Conservation (phyloP, 2,797 vertebrate genomes). For the Diceros bicornis region DNA sequence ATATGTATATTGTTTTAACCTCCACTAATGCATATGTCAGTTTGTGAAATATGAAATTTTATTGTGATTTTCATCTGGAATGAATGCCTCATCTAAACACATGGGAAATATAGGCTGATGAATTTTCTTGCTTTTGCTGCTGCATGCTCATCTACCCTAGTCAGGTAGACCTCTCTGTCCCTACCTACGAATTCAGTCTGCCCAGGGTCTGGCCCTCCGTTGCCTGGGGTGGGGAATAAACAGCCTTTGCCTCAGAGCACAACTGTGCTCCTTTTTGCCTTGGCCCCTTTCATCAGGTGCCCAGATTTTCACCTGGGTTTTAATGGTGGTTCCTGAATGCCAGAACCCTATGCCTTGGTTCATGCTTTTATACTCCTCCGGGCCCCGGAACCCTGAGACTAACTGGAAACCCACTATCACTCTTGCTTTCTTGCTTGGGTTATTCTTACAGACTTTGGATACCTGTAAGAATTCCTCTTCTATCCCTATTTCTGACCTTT, state of each 20-base stretch:
- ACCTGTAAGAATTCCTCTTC: not conserved
- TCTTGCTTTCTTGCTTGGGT: not conserved
- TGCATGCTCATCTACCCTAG: accelerated
- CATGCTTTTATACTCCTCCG: not conserved
- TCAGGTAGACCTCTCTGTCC: not conserved
- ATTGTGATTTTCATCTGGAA: not conserved
- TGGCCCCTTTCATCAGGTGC: not conserved
- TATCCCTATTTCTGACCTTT: not conserved
- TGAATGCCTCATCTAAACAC: not conserved
- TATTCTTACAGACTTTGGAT: not conserved
- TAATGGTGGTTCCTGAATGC: not conserved
- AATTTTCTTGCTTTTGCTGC: not conserved
- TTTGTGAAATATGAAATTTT: not conserved
- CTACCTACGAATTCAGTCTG: accelerated
- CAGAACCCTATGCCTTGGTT: not conserved
- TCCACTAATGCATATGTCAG: not conserved
- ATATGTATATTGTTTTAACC: not conserved
- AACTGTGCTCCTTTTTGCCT: not conserved
- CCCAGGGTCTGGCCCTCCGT: no score
- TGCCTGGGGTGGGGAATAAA: not conserved
- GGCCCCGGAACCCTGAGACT: not conserved
- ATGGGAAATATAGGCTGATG: not conserved
- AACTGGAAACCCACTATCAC: not conserved
- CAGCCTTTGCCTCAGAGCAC: not conserved
- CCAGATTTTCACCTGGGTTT: not conserved